Percentiles rank a stretch among this genome's conserved stretches.
Evolutionary conservation across 2,113 vertebrate species (phyloP).

Genomic region (Entomyzon cyanotis): DNA sequence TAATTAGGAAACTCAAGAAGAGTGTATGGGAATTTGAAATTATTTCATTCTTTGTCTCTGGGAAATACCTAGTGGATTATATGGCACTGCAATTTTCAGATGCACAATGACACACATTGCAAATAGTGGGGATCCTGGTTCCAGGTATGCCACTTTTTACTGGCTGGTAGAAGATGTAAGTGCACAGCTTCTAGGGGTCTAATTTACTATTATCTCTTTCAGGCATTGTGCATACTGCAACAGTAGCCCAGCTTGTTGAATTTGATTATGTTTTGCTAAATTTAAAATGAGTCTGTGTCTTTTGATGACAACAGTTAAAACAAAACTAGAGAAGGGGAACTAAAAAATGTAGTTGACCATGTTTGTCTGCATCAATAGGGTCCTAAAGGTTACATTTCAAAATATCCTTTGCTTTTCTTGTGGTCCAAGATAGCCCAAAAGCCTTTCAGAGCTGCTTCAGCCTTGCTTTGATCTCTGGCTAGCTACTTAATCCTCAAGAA

Average conservation of each 20-base stretch:
- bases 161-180: neutral
- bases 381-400: neutral
- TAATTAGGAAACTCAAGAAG: neutral
- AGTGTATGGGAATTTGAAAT: neutral
- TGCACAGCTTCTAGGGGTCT: neutral
- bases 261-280: neutral
- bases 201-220: neutral
- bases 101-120: neutral
- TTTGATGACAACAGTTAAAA: neutral
- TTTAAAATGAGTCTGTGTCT: neutral
- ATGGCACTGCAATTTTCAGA: neutral
- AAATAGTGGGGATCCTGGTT: neutral
- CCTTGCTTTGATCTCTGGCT: neutral
- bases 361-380: neutral
- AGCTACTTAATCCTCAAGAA: neutral
- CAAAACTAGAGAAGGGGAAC: neutral
- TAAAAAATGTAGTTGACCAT: neutral
- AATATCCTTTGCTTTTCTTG: neutral
- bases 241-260: neutral
- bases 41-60: neutral
- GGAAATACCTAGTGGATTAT: neutral
- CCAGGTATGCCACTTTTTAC: neutral
- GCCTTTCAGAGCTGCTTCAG: neutral
- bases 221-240: neutral
- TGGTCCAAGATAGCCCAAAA: neutral